Evolutionary conservation across 2,113 vertebrate species (phyloP).

Genomic region (Ellobius talpinus): DNA sequence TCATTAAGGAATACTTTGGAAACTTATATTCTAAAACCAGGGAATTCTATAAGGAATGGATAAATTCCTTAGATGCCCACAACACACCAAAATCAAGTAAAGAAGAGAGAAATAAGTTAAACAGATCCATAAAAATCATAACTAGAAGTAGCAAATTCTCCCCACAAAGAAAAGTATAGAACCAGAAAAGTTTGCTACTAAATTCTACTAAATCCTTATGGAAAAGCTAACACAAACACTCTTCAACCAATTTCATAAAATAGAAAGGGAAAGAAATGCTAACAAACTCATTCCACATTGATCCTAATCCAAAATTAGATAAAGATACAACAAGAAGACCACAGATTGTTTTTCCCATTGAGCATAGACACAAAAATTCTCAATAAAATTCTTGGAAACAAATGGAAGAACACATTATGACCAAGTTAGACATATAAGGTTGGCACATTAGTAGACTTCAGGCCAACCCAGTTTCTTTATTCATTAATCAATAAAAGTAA

Average conservation of each 20-base stretch:
- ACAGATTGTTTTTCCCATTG: not conserved
- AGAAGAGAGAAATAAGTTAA: not conserved
- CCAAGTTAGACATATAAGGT: not conserved
- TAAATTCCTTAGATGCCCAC: not conserved
- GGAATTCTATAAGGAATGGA: not conserved
- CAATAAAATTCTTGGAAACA: not conserved
- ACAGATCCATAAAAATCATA: not conserved
- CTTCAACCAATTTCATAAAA: not conserved
- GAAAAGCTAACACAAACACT: not conserved
- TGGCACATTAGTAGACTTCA: not conserved
- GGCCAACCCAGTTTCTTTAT: too few relatives aligned
- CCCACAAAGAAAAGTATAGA: too few relatives aligned
- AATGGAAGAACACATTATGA: not conserved
- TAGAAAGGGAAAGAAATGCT: not conserved
- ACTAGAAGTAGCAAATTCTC: not conserved
- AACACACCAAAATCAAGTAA: not conserved
- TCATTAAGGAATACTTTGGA: not conserved
- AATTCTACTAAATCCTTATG: not conserved
- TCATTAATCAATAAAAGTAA: too few relatives aligned
- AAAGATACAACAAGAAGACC: not conserved
- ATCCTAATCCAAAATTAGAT: not conserved
- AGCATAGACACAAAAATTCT: not conserved
- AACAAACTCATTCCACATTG: too few relatives aligned
- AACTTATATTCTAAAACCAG: not conserved
- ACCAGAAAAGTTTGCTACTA: not conserved